Evolutionary conservation across 2,888 invertebrate species (phyloP).

Genomic region (Galerucella pusilla): DNA sequence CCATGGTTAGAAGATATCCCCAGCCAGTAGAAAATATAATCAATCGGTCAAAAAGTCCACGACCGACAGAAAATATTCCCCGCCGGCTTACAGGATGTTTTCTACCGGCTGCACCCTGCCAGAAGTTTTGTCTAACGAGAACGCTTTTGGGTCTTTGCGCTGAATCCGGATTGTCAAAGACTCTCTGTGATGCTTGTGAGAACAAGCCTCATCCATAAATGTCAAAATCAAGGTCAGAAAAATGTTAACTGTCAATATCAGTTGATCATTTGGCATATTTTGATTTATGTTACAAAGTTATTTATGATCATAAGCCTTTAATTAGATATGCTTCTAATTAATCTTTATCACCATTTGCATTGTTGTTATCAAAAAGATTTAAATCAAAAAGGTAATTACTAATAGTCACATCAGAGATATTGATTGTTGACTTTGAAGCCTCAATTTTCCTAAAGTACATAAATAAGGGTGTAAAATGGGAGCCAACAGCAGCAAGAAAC

Average conservation of each 20-base stretch:
- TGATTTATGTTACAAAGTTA: not conserved
- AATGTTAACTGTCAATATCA: conserved; percentile 1
- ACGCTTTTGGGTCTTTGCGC: too few relatives aligned
- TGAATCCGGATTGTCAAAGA: too few relatives aligned
- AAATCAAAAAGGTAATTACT: conserved; percentile 12
- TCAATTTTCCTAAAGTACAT: not conserved
- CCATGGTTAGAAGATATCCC: too few relatives aligned
- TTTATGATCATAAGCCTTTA: not conserved
- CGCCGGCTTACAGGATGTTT: too few relatives aligned
- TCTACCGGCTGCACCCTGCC: too few relatives aligned
- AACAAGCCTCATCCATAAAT: not conserved
- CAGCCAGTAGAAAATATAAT: too few relatives aligned
- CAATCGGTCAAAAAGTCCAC: too few relatives aligned
- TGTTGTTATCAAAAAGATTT: conserved; percentile 11
- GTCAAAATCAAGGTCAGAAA: conserved; percentile 12
- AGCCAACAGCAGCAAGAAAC: conserved; percentile 72
- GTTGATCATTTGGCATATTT: not conserved
- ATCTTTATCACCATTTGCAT: conserved; percentile 3
- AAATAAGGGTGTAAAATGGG: conserved; percentile 56
- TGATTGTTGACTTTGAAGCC: conserved; percentile 22
- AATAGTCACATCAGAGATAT: conserved; percentile 15
- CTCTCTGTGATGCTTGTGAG: too few relatives aligned
- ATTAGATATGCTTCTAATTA: conserved; percentile 12
- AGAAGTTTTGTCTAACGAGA: too few relatives aligned
- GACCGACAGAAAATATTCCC: too few relatives aligned